Base-by-base conservation (phyloP, 1,140 invertebrate genomes). In the Drosophila bocqueti region DNA sequence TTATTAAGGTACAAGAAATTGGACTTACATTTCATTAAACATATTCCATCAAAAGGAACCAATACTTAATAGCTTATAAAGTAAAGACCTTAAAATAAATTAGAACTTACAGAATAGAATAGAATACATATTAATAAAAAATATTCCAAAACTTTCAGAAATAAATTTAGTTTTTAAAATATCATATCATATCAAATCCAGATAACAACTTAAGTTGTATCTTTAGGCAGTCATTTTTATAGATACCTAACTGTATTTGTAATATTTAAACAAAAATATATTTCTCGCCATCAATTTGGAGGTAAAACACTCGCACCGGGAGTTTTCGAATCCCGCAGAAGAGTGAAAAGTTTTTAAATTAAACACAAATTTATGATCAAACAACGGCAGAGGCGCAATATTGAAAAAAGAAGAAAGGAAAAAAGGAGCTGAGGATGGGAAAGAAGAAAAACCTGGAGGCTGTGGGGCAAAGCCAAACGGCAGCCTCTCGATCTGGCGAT, bases 301-400 rank as follows among this genome's bases (percentile, higher is more conserved):
- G 55, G 66, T 58, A 72, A 89, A 87, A 78, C 80, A 83, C 46
- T 76, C 68, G 60, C 63, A 69, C 67, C 67, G 40, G 67, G 67
- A 69, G 67, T 31, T 68, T 67, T 64, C 40, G 4, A 42, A 15
- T 5, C 67, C 13, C 36, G 3, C 45, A n/a, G 65, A 67, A 81
- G 81, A 91, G 81, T 85, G 85, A 91, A 90, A 90, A 90, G 82
- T 85, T 79, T 85, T 90, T 90, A 91, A 90, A 91, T 90, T 85
- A 90, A 89, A 90, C 85, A 82, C 82, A 90, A 90, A 91, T 90
- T 90, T 90, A 90, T 91, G 76, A 67, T 77, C 85, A 66, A 76
- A 75, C 67, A 71, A 68, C 67, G 64, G 64, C 67, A 71, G 45
- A 66, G 67, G 67, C 49, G 63, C 66, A 68, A 38, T 68, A 55